A percentile compares a stretch with the other conserved stretches of the same genome.
Evolutionary conservation across 2,797 vertebrate species (phyloP).

Genomic region (Corythornis leucogaster): DNA sequence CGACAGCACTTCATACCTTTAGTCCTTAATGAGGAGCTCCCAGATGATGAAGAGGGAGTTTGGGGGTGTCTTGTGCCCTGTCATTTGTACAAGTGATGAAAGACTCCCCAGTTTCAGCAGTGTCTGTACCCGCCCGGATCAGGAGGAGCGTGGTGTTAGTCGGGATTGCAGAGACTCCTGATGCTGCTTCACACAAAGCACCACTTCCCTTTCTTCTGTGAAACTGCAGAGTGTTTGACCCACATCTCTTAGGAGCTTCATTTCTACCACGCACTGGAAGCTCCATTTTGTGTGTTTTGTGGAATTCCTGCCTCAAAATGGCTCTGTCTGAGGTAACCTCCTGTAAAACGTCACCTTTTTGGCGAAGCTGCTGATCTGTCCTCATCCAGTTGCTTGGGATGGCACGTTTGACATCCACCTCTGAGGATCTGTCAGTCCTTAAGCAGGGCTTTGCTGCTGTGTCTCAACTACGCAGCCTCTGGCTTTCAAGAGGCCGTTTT

Average conservation of each 20-base stretch:
- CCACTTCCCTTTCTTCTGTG: background rate
- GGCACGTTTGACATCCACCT: background rate
- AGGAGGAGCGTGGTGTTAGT: accelerated
- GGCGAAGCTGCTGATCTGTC: background rate
- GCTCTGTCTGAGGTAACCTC: background rate
- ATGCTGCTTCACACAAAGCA: background rate
- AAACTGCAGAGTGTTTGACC: background rate
- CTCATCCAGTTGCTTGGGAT: background rate
- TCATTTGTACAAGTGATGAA: background rate
- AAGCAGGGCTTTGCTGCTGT: background rate
- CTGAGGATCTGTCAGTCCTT: background rate
- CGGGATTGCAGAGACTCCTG: background rate
- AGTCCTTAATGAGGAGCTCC: background rate
- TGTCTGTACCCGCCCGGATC: background rate
- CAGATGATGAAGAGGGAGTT: background rate
- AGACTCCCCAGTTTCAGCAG: accelerated
- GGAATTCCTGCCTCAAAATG: background rate
- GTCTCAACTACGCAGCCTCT: background rate
- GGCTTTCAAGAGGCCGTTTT: background rate
- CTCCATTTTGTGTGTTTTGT: background rate
- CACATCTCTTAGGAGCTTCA: accelerated
- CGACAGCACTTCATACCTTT: background rate
- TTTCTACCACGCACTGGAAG: background rate
- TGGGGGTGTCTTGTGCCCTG: background rate
- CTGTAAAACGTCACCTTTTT: background rate